phyloP scores from a whole-genome alignment of 2,113 vertebrate genomes.

The Ictalurus punctatus region DNA sequence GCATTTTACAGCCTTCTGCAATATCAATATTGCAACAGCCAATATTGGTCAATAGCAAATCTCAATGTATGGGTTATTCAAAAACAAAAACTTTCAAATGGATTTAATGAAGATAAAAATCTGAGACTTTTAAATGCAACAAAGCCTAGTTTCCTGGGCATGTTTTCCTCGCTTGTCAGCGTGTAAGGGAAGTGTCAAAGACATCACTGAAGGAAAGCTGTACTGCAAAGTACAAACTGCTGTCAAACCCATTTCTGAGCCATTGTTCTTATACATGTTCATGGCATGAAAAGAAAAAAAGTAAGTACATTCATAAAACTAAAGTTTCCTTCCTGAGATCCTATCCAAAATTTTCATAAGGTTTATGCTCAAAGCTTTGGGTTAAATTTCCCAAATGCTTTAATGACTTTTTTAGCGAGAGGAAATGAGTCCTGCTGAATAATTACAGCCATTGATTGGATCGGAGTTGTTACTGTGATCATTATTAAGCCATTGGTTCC shows the following conservation, averaged over 20 bases:
- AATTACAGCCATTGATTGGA: constrained; percentile 32
- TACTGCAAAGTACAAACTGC: neutral
- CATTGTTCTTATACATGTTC: neutral
- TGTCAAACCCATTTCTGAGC: neutral
- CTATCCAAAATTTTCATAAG: neutral
- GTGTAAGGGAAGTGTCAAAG: constrained; percentile 1
- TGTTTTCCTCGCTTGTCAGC: neutral
- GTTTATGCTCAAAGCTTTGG: neutral
- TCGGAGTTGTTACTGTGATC: constrained; percentile 21
- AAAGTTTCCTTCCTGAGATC: constrained; percentile 10
- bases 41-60: neutral
- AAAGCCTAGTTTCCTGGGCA: neutral
- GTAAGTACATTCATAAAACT: neutral
- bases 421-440: constrained; percentile 29
- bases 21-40: neutral
- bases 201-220: neutral
- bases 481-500: constrained; percentile 31
- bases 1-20: neutral
- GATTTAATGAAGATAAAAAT: neutral
- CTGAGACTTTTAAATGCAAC: neutral
- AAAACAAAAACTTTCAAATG: neutral
- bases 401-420: constrained; percentile 44
- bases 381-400: constrained; percentile 32
- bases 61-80: neutral
- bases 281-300: neutral